Base-by-base conservation (phyloP, 2,888 invertebrate genomes). In the Tethea ocularis region DNA sequence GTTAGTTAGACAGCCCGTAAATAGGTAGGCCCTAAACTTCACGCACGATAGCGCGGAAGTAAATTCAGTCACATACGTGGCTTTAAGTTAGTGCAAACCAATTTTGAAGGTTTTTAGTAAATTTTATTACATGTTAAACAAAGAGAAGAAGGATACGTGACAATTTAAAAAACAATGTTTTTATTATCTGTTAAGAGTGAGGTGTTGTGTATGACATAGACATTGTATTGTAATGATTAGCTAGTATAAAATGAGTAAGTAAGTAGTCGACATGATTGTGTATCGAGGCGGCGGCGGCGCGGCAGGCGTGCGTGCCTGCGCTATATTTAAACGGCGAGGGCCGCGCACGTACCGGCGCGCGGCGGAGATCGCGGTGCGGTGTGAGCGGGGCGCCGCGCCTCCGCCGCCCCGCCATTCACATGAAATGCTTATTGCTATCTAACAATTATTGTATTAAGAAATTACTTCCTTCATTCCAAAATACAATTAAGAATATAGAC, bases 241-340 rank as follows among this genome's bases (percentile, higher is more conserved):
- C 46, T 46, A 77, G 13, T 33, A 33, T 33, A 33, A 13, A 33
- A 81, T 75, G 79, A 86, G 86, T 84, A 13, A 33, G 81, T 75
- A 78, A 86, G 86, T 84, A 80, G 84, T 86, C 82, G 86, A 84
- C 83, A 80, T 80, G 84, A 88, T 87, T 88, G 88, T 88, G 83
- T 83, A 83, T 78, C 79, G 86, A 78, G 78, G 80, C 73, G 77
- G 75, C 78, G 82, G 33, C 79, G 84, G 86, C 86, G 82, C 79
- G 84, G 86, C 86, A 81, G 84, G 89, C 88, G 86, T 87, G 90
- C 87, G 86, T 87, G 90, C 87, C 85, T 78, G 85, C 74, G 86
- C 91, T 92, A 92, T 87, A 91, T 91, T 84, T 91, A 92, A 82
- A 79, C 80, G 66, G 84, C 86, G 90, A 90, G 91, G 90, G 89